Conservation (phyloP, 1,140 invertebrate genomes). For the Leptoteleia sp. region DNA sequence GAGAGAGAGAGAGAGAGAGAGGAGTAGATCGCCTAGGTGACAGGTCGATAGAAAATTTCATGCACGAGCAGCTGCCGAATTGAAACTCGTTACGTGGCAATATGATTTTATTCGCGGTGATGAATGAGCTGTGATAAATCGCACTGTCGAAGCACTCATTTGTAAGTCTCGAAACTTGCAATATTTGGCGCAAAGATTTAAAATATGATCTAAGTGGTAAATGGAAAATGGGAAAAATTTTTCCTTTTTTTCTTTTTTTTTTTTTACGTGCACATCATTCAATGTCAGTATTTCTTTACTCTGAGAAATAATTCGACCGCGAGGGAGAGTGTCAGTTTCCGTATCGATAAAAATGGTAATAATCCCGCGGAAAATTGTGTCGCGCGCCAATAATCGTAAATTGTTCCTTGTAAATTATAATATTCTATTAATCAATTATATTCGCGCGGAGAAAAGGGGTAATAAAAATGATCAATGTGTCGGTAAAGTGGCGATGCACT, state of each 20-base stretch:
- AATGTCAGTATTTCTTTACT: too few relatives aligned
- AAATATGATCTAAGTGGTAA: conserved; percentile 8
- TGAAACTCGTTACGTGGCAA: neutral
- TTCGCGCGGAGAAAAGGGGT: too few relatives aligned
- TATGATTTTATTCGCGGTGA: neutral
- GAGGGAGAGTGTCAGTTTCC: too few relatives aligned
- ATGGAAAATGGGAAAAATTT: conserved; percentile 20
- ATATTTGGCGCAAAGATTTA: conserved; percentile 5
- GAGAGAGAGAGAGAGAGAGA: conserved; percentile 8
- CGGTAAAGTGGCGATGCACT: too few relatives aligned
- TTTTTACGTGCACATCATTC: neutral
- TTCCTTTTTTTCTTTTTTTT: too few relatives aligned
- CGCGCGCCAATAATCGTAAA: too few relatives aligned
- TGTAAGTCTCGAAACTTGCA: conserved; percentile 21
- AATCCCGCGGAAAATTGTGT: too few relatives aligned
- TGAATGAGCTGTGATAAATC: conserved; percentile 46
- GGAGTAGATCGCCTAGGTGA: conserved; percentile 25
- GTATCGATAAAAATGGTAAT: too few relatives aligned
- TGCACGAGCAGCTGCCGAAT: neutral
- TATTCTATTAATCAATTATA: too few relatives aligned
- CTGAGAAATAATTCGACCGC: too few relatives aligned
- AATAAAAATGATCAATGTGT: too few relatives aligned
- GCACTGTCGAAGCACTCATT: conserved; percentile 10
- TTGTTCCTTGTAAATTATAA: too few relatives aligned
- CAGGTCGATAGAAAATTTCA: conserved; percentile 5